Base-by-base conservation (phyloP, 2,113 vertebrate genomes). In the Lycocorax pyrrhopterus region DNA sequence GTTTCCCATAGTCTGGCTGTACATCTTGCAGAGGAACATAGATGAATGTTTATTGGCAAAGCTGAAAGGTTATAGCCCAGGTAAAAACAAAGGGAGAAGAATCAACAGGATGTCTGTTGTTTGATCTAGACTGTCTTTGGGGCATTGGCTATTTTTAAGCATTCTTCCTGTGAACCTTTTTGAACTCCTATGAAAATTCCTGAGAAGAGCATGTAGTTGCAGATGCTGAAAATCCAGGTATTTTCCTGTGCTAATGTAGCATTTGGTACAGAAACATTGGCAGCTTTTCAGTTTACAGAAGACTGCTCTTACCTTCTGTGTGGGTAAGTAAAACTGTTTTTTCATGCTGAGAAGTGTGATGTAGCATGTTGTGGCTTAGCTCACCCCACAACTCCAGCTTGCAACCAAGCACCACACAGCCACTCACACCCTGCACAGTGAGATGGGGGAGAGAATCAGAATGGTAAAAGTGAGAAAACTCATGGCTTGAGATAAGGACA, bases 101-200 rank as follows among this genome's bases (percentile, higher is more conserved):
- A 60, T 30, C 47, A 95, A 96, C 96, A 97, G 97, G 96, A 97
- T 96, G 94, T 96, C 85, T 84, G 81, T 77, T 92, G 77, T 74
- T 91, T 69, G 88, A 95, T 92, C 93, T 86, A 29, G 73, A 68
- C 14, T 17, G 81, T 91, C 91, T 93, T 69, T 18, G 84, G 73
- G 71, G 76, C 4, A 1, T 2, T 27, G 1, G 27, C 60, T 96
- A 89, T 96, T 95, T 94, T 97, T 95, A 93, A 94, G 25, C 69
- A 67, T 72, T 87, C 78, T 97, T 97, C 97, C 97, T 94, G 89
- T 87, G 52, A 93, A 84, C 84, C 74, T 88, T 90, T 94, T 84
- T 95, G 87, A 96, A 92, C 92, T 96, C 73, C 55, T 60, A 41
- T 94, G 88, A 93, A 75, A 86, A 84, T 69, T 87, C 37, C 49